phyloP scores from a whole-genome alignment of 2,113 vertebrate genomes.

The Otocyon megalotis region DNA sequence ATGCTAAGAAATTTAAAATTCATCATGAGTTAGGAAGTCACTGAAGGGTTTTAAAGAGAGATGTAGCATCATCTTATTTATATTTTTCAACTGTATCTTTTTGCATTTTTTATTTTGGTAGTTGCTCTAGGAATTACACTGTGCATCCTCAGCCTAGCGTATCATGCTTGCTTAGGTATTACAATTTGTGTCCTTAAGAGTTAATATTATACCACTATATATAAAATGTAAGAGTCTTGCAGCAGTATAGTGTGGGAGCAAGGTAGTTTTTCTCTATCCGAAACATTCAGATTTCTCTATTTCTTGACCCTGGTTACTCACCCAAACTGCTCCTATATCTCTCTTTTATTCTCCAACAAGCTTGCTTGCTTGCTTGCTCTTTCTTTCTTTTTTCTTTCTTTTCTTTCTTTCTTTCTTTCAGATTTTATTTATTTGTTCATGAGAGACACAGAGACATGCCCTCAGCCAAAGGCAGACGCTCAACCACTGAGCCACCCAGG shows the following conservation, averaged over 20 bases:
- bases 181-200: not conserved
- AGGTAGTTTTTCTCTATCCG: not conserved
- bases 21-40: not conserved
- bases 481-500: too few relatives aligned
- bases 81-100: not conserved
- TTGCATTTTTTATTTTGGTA: not conserved
- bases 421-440: too few relatives aligned
- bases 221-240: not conserved
- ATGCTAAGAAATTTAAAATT: constrained; percentile 46
- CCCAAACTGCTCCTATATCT: not conserved
- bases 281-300: not conserved
- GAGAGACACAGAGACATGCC: too few relatives aligned
- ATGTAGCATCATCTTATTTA: not conserved
- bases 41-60: not conserved
- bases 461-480: too few relatives aligned
- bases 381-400: too few relatives aligned
- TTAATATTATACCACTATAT: not conserved
- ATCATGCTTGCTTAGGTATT: not conserved
- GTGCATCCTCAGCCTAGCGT: not conserved
- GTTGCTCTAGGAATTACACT: not conserved
- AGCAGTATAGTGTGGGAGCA: not conserved
- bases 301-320: not conserved
- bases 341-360: not conserved
- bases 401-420: too few relatives aligned
- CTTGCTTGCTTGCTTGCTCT: not conserved